Evolutionary conservation across 2,888 invertebrate genomes (phyloP), one percentile per base, ranked within the genome.

Genomic region (Pterostichus madidus): DNA sequence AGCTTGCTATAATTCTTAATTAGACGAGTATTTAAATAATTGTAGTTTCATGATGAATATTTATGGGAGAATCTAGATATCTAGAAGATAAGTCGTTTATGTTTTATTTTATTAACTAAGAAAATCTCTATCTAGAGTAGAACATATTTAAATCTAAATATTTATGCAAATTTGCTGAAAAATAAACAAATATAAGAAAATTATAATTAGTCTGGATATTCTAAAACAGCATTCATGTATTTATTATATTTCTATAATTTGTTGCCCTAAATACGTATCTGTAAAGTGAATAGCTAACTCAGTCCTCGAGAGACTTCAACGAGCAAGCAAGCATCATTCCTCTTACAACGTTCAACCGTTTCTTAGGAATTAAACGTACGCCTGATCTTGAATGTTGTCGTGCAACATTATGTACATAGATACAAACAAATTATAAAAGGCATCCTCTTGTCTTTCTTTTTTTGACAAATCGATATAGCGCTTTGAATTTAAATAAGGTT

Each of bases 391-490:
- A 77, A 56, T 56, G 77, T 39, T 56, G 77, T 10, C 56, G 24
- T 77, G 77, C 35, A 56, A 13, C 52, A 77, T 77, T 56, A 77
- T n/a, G n/a, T 35, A 77, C 77, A 32, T 24, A 24, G 24, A 24
- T 56, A 56, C 15, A 15, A 56, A n/a, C 15, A 35, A 53, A 77
- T 77, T 53, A 56, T 13, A 77, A 77, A 77, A 77, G 56, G 11
- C 11, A 13, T 10, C 17, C 13, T 13, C 1, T 68, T 0, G 13
- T 0, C 3, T 56, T 56, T 56, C 53, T 24, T 56, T 49, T 49
- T 49, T 49, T 56, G 56, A 56, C 56, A 56, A 56, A 56, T 56
- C 2, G 17, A 15, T 56, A 17, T 13, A 5, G 13, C 8, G 15
- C 2, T 56, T 6, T 56, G 3, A 13, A 56, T 56, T 5, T 17